Percentiles rank a stretch among this genome's conserved stretches.
phyloP scores from a whole-genome alignment of 2,888 invertebrate genomes.

The Melangyna quadrimaculata region DNA sequence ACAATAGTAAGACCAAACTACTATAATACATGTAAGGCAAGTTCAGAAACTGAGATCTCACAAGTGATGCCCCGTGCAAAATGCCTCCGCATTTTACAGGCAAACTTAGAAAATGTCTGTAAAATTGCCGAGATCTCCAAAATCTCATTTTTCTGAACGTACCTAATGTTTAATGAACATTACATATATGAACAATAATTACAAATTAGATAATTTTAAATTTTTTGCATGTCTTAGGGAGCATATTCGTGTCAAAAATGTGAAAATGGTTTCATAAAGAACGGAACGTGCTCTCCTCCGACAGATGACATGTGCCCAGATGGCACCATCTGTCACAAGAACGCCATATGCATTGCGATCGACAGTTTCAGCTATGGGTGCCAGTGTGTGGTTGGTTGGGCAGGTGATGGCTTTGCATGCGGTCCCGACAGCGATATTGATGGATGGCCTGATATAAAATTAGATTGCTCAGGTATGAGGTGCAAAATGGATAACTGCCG shows the following conservation, averaged over 20 bases:
- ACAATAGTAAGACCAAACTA: conserved; percentile 88
- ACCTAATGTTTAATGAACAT: no score
- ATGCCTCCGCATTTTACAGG: no score
- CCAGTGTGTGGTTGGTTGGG: conserved; percentile 92
- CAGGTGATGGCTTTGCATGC: conserved; percentile 93
- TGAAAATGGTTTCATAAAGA: conserved; percentile 88
- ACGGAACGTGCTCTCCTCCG: conserved; percentile 88
- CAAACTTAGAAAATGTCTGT: no score
- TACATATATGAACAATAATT: no score
- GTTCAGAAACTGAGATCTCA: no score
- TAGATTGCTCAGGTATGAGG: conserved; percentile 86
- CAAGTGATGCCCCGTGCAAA: no score
- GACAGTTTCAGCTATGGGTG: conserved; percentile 79
- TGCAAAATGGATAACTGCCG: conserved; percentile 94
- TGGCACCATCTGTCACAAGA: conserved; percentile 88
- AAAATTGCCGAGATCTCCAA: no score
- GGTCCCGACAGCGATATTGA: conserved; percentile 94
- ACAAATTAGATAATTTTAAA: no score
- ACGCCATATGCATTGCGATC: conserved; percentile 87
- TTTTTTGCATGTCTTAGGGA: conserved; percentile 83
- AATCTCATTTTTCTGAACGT: no score
- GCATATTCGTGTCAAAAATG: conserved; percentile 91
- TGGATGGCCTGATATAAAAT: conserved; percentile 91
- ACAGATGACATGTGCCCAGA: conserved; percentile 87
- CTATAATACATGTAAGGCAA: no score